Percentiles rank a stretch among this genome's conserved stretches.
phyloP scores from a whole-genome alignment of 2,113 vertebrate species.

The Pogona vitticeps region DNA sequence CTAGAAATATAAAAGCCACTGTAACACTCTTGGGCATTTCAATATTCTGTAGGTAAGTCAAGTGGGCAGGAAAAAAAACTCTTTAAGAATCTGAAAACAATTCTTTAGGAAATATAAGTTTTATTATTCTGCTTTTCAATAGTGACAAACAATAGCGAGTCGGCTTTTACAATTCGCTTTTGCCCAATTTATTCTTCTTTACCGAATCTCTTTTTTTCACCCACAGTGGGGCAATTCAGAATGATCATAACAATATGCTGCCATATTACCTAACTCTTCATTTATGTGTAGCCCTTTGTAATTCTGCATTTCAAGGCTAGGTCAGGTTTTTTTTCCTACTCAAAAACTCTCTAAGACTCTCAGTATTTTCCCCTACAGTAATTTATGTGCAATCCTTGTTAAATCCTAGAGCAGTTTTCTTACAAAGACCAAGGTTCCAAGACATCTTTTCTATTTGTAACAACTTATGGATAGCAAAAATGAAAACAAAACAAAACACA shows the following conservation, averaged over 20 bases:
- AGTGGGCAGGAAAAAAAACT: constrained; percentile 30
- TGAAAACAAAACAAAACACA: background rate
- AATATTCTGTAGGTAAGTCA: constrained; percentile 33
- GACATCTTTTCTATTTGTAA: background rate
- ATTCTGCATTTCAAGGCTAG: constrained; percentile 50
- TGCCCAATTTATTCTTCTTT: constrained; percentile 6
- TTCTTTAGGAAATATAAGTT: constrained; percentile 6
- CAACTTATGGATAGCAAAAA: background rate
- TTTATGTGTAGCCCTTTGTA: constrained; percentile 40
- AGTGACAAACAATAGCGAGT: constrained; percentile 35
- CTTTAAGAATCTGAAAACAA: constrained; percentile 18
- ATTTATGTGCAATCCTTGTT: background rate
- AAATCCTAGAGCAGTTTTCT: constrained; percentile 31
- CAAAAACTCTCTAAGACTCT: background rate
- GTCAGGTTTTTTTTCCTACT: constrained; percentile 42
- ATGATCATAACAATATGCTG: constrained; percentile 50
- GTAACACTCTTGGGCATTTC: constrained; percentile 1
- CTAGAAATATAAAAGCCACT: constrained; percentile 3
- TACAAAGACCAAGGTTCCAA: background rate
- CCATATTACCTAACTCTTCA: constrained; percentile 45
- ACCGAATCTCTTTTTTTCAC: constrained; percentile 41
- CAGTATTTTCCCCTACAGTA: background rate
- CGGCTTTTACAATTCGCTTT: constrained; percentile 30
- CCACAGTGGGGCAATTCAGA: constrained; percentile 47
- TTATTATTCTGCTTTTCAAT: constrained; percentile 33